These are phyloP conservation scores for Phenganax marumi DNA, from an alignment of 92 coral and sea anemone genomes.

Conservation along the genomic window DNA sequence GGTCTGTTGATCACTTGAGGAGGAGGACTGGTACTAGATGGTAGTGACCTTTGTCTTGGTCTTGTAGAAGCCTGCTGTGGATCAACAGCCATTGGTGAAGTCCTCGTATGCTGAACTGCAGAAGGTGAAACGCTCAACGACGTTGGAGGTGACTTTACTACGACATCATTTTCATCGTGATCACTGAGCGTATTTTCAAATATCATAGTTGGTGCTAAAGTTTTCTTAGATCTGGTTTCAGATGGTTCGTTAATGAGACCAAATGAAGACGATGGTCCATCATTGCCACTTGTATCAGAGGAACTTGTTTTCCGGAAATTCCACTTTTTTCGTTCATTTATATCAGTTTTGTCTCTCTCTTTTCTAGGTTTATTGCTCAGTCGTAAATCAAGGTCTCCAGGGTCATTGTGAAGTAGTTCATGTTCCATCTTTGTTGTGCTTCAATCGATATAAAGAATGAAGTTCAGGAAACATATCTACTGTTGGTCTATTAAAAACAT, in stretches of 20 bases:
- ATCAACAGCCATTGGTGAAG: conserved; percentile 24
- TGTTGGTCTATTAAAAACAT: neutral
- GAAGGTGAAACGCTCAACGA: neutral
- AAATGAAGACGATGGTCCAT: conserved; percentile 23
- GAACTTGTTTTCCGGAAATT: conserved; percentile 39
- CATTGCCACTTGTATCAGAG: neutral
- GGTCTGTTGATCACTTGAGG: conserved; percentile 28
- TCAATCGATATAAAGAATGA: neutral
- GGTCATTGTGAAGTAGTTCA: conserved; percentile 38
- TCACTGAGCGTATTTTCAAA: conserved; percentile 35
- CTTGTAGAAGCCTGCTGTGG: neutral
- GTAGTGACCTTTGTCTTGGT: conserved; percentile 10
- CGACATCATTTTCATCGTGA: neutral
- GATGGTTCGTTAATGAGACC: conserved; percentile 33
- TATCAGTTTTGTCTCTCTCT: conserved; percentile 34
- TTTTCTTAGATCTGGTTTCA: conserved; percentile 18
- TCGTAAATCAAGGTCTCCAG: conserved; percentile 1
- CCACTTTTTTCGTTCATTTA: conserved; percentile 38
- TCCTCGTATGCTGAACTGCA: neutral
- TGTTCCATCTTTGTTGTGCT: conserved; percentile 33
- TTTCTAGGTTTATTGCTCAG: conserved; percentile 25
- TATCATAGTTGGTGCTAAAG: conserved; percentile 29
- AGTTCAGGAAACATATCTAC: neutral
- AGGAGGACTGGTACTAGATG: conserved; percentile 33
- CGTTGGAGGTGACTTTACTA: conserved; percentile 16